A percentile compares a stretch with the other conserved stretches of the same genome.
Evolutionary conservation across 2,888 invertebrate species (phyloP).

Genomic region (Apamea anceps): DNA sequence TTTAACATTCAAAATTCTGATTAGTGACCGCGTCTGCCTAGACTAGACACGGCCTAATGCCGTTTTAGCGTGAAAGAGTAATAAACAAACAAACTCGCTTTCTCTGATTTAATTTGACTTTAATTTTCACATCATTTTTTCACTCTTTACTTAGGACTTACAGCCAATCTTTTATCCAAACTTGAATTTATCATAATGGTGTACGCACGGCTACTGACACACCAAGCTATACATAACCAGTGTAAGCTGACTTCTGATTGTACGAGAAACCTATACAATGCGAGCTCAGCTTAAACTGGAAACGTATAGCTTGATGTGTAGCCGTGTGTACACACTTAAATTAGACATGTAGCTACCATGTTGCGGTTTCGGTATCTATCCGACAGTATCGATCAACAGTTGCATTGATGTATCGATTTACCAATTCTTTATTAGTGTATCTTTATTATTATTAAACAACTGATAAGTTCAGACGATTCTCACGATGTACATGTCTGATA

Average conservation of each 20-base stretch:
- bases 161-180: not conserved
- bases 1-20: no score
- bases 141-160: not conserved
- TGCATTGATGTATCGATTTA: conserved; percentile 43
- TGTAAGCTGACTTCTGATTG: no score
- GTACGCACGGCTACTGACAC: no score
- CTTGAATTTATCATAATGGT: conserved; percentile 6
- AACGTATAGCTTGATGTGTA: no score
- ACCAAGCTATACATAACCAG: no score
- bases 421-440: conserved; percentile 38
- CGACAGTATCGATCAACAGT: conserved; percentile 13
- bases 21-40: no score
- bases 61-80: not conserved
- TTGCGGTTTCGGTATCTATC: conserved; percentile 34
- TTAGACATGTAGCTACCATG: not conserved
- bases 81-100: not conserved
- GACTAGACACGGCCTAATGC: no score
- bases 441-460: conserved; percentile 30
- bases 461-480: conserved; percentile 53
- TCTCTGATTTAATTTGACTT: not conserved
- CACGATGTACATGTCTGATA: conserved; percentile 55
- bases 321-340: not conserved
- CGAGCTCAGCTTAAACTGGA: no score
- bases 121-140: not conserved
- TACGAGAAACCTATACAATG: no score